Conservation (phyloP, 1,140 invertebrate species). For the Sminthurides bifidus region DNA sequence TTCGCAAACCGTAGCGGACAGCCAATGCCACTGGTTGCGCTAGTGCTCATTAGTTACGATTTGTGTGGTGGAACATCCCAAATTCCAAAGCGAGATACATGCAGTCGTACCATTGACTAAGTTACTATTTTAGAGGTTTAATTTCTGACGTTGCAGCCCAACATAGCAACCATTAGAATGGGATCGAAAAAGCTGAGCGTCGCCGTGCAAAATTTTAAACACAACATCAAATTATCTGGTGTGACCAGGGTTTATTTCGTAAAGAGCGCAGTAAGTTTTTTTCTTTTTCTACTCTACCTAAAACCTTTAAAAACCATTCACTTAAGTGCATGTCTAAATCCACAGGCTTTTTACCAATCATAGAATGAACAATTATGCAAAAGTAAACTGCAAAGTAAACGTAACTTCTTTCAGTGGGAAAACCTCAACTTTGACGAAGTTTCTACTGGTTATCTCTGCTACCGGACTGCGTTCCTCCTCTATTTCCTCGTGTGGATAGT, state of each 20-base stretch:
- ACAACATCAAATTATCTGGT: neutral
- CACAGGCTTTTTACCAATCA: no score
- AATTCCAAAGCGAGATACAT: no score
- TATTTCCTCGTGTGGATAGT: neutral
- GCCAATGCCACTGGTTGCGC: no score
- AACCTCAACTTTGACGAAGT: neutral
- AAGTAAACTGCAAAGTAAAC: no score
- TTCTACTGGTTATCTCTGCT: neutral
- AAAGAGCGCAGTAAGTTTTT: neutral
- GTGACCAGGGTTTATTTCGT: neutral
- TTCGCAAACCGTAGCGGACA: no score
- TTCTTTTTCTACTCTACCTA: neutral
- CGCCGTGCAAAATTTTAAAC: constrained; percentile 4
- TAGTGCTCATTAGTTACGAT: no score
- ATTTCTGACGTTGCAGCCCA: no score
- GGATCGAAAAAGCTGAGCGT: neutral
- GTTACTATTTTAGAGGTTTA: no score
- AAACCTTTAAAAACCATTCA: neutral
- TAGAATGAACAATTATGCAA: no score
- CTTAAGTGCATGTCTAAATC: no score
- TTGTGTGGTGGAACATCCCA: no score
- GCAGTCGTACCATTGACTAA: no score
- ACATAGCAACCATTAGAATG: neutral
- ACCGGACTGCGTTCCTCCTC: neutral
- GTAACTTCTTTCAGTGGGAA: constrained; percentile 1